Base-by-base conservation (phyloP, 2,888 invertebrate genomes). In the Charanyca ferruginea region DNA sequence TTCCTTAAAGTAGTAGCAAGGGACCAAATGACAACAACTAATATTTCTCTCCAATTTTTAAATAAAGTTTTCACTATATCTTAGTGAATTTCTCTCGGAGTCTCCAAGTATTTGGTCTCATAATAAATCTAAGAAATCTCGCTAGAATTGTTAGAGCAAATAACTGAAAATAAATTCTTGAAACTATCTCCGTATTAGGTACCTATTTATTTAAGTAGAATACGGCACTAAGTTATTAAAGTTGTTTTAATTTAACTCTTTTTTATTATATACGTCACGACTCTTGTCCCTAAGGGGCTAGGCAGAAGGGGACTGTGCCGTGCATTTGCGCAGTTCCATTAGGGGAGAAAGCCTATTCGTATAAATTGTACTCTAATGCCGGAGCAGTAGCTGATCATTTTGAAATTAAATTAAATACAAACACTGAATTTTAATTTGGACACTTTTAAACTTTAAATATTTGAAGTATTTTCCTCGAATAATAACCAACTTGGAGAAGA, bases 81-180 rank as follows among this genome's bases (percentile, higher is more conserved):
- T 55, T 16, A 32, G 18, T 41, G 2, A 28, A 13, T 23, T 18
- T 35, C 42, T 54, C 71, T 28, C 44, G 13, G 18, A 44, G 53
- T 58, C 48, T 9, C 42, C 55, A 25, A 57, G 72, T 66, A 67
- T 72, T 72, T 72, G 72, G 55, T 67, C 51, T 72, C 52, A 67
- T 52, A 72, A 66, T 72, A 72, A 72, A 66, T 72, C 72, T 57
- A 44, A 52, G 55, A 44, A 67, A 52, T 52, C 72, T 67, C 55
- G 7, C n/a, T 54, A 57, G 72, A 47, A 72, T 67, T 67, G 61
- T 57, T 52, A 67, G 61, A 57, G 28, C 55, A 67, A 72, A 61
- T 72, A 72, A 67, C 61, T 18, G 51, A 48, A 53, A 72, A 66
- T 72, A 72, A 60, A 72, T 48, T 57, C 61, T 57, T 16, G 2